Base-by-base conservation (phyloP, 2,888 invertebrate species). In the Meloe dianella region DNA sequence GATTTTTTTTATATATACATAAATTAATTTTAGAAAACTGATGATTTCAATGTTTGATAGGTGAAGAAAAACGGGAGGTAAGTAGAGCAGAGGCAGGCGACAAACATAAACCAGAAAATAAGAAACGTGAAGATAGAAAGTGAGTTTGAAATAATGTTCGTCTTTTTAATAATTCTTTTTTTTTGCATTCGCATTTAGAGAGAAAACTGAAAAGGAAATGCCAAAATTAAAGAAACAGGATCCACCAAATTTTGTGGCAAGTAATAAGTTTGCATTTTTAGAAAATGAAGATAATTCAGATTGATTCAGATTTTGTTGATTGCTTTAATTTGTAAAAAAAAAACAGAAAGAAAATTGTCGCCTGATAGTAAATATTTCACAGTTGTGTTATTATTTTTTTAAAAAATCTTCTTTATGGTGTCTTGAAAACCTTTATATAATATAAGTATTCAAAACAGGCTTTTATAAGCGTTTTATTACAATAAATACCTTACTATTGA, bases 241-340 rank as follows among this genome's bases (percentile, higher is more conserved):
- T 81, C 89, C 90, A 83, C 91, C 92, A 89, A 90, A 90, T 85
- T 90, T 92, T 80, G 89, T 90, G 82, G 90, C 89, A 80, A 89
- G 90, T 80, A 93, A 93, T 83, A 92, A 92, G 87, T 93, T 90
- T 87, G 87, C 88, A 83, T 89, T 89, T 85, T 85, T 91, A 79
- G 89, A 90, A 79, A 89, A 89, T 81, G 91, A 89, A 76, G 90
- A 74, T 71, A 70, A 61, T 73, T 77, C 75, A 59, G 77, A 76
- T 65, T 76, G 60, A 66, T 66, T 41, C 32, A 27, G 30, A 61
- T 66, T 17, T 60, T 60, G 7, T 32, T 32, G 27, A 27, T 32
- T 59, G 17, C n/a, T 38, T 35, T 24, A 22, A 57, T 65, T 60
- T 68, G 60, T 68, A 62, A 65, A 65, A 61, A 60, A 24, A 61